Evolutionary conservation across 2,113 vertebrate genomes (phyloP), one percentile per base, ranked within the genome.

Genomic region (Indri indri): DNA sequence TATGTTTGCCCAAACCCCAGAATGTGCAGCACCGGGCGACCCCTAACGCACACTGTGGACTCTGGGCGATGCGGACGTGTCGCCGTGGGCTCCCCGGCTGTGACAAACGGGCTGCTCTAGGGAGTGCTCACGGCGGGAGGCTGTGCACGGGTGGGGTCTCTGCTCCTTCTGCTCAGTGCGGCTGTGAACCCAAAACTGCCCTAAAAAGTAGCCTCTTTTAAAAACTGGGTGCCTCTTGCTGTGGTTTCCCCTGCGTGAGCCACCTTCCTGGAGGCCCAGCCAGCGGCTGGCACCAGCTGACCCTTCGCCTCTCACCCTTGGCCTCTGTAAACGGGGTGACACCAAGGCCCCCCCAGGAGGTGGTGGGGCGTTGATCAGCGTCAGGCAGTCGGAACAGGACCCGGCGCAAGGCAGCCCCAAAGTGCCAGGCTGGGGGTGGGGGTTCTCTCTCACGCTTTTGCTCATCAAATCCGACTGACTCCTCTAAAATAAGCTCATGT

Each of bases 121-220:
- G 4, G 9, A 27, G 2, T 2, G 8, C 9, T 0, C 1, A 1
- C 0, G 0, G 17, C 0, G 2, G 32, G 12, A 7, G 32, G 32
- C 57, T 4, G 14, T 1, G 18, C 0, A 0, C 0, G 11, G 0
- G 23, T 0, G 0, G 18, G 13, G 4, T 3, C 59, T 45, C 50
- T 1, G 3, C 0, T 0, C 10, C 25, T 52, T 45, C 74, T 34
- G 42, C 25, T 70, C 50, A 0, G 0, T 1, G 8, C 30, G 14
- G 77, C 90, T 1, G 3, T 3, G 37, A 79, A 4, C 70, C 50
- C 14, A 8, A 27, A 37, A 20, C 54, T 8, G 54, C 23, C 7
- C 90, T 32, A 1, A 57, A 37, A 54, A 40, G 8, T 37, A 14
- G 12, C 6, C 34, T 18, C 0, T 25, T 12, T 12, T 3, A 2